A percentile compares a stretch with the other conserved stretches of the same genome.
These are phyloP conservation scores for Helicoverpa assulta DNA, from an alignment of 2,888 invertebrate genomes.

Conservation along the genomic window DNA sequence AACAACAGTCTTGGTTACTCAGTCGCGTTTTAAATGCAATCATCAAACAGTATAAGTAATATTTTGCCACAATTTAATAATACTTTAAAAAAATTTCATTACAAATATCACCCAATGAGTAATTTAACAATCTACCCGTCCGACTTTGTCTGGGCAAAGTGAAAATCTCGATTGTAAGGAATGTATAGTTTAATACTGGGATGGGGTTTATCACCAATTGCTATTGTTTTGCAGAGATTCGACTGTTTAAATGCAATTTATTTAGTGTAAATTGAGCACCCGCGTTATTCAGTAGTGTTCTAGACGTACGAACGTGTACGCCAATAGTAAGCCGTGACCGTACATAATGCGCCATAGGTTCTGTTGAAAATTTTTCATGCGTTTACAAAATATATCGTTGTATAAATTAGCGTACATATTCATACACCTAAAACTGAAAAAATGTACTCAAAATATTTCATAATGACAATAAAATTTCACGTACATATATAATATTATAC, in stretches of 20 bases:
- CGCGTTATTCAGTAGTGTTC: slow-evolving; percentile 49
- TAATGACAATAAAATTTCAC: slow-evolving; percentile 61
- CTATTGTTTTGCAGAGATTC: slow-evolving; percentile 68
- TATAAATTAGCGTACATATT: slow-evolving; percentile 52
- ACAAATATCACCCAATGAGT: slow-evolving; percentile 87
- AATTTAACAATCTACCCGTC: slow-evolving; percentile 75
- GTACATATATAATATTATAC: slow-evolving; percentile 66
- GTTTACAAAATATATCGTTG: slow-evolving; percentile 41
- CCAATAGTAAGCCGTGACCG: slow-evolving; percentile 10
- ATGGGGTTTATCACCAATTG: slow-evolving; percentile 64
- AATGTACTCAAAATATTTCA: slow-evolving; percentile 67
- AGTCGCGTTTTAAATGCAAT: slow-evolving; percentile 83
- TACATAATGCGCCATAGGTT: slow-evolving; percentile 13
- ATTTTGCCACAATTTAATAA: slow-evolving; percentile 84
- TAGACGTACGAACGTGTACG: slow-evolving; percentile 55
- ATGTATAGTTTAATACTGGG: slow-evolving; percentile 88
- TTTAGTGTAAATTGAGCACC: slow-evolving; percentile 68
- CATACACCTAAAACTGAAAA: slow-evolving; percentile 61
- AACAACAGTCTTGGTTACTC: slow-evolving; percentile 83
- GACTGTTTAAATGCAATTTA: slow-evolving; percentile 72
- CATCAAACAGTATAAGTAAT: slow-evolving; percentile 70
- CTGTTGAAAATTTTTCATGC: slow-evolving; percentile 32
- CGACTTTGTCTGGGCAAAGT: slow-evolving; percentile 77
- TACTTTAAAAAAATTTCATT: slow-evolving; percentile 80
- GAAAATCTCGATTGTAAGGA: slow-evolving; percentile 85